These are phyloP conservation scores for Zaprionus inermis DNA, from an alignment of 1,140 invertebrate species.

Conservation along the genomic window DNA sequence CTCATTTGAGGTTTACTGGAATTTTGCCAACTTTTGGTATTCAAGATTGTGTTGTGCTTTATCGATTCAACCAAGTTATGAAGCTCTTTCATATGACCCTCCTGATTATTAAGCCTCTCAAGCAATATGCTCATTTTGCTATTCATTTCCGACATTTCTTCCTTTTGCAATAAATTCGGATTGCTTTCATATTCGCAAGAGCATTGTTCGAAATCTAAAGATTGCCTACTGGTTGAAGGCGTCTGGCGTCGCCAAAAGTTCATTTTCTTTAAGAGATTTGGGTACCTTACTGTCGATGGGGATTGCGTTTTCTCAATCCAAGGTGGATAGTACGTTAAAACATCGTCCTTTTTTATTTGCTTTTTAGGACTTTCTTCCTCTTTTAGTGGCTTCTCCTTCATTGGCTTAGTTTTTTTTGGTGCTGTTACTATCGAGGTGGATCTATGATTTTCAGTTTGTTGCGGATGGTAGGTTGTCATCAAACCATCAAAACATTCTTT, in stretches of 20 bases:
- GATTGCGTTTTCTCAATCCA: too few relatives aligned
- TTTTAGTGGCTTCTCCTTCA: too few relatives aligned
- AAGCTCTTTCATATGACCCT: not conserved
- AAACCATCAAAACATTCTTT: too few relatives aligned
- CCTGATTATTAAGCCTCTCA: constrained; percentile 5
- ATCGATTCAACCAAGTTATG: not conserved
- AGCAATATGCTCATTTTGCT: not conserved
- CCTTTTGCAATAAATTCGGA: not conserved
- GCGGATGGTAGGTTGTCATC: too few relatives aligned
- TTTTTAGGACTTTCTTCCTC: too few relatives aligned
- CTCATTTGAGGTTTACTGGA: not conserved
- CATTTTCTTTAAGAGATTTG: not conserved
- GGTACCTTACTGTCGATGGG: too few relatives aligned
- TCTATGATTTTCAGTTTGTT: too few relatives aligned
- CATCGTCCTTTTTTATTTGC: too few relatives aligned
- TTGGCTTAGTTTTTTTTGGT: too few relatives aligned
- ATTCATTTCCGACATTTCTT: not conserved
- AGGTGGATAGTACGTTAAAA: too few relatives aligned
- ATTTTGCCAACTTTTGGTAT: not conserved
- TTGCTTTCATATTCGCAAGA: not conserved
- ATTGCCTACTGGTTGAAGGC: not conserved
- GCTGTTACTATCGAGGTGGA: too few relatives aligned
- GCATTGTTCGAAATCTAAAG: not conserved
- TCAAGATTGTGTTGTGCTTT: not conserved
- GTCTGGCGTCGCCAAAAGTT: too few relatives aligned